Percentiles rank a stretch among this genome's conserved stretches.
These are phyloP conservation scores for Amblyornis subalaris DNA, from an alignment of 2,113 vertebrate species.

Conservation along the genomic window DNA sequence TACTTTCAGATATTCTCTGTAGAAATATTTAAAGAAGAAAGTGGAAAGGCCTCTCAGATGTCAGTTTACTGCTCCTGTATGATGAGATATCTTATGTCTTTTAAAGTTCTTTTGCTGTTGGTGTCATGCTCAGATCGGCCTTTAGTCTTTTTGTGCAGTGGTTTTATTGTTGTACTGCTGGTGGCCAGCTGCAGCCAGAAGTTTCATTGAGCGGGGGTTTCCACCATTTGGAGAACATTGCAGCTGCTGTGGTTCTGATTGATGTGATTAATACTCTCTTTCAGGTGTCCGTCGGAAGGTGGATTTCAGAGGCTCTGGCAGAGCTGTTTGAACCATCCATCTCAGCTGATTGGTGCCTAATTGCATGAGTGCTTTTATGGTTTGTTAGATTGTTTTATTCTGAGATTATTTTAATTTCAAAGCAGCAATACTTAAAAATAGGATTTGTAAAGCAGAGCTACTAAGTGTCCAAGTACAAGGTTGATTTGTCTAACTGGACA, in stretches of 20 bases:
- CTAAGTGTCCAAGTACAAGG: background rate
- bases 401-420: background rate
- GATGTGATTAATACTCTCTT: background rate
- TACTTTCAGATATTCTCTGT: background rate
- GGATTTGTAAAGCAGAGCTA: background rate
- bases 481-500: background rate
- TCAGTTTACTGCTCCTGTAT: background rate
- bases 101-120: background rate
- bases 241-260: background rate
- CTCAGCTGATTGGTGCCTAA: background rate
- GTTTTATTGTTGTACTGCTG: background rate
- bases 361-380: background rate
- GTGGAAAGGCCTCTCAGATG: background rate
- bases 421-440: background rate
- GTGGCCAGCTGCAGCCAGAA: background rate
- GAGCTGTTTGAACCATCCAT: background rate
- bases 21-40: background rate
- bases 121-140: background rate
- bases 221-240: background rate
- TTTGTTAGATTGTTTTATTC: background rate
- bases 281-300: background rate
- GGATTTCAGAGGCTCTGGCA: background rate
- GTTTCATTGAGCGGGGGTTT: background rate
- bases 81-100: background rate
- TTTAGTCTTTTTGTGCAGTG: background rate